Evolutionary conservation across 2,113 vertebrate genomes (phyloP).

Genomic region (Orycteropus afer): DNA sequence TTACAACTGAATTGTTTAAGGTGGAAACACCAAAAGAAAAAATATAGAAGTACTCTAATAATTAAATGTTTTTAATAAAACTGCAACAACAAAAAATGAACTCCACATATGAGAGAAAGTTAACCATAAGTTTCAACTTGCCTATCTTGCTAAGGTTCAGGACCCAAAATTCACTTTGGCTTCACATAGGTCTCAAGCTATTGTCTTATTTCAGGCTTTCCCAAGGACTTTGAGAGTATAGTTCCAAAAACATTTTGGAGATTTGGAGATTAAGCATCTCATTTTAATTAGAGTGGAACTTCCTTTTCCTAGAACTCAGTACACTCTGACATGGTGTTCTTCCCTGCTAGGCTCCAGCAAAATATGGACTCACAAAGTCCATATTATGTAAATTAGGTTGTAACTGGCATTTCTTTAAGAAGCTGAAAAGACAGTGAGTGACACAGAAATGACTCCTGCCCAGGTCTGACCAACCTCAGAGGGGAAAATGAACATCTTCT

Average conservation of each 20-base stretch:
- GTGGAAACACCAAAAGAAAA: conserved; percentile 3
- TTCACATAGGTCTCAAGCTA: not conserved
- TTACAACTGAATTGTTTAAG: conserved; percentile 42
- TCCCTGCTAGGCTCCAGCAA: not conserved
- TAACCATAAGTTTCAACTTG: not conserved
- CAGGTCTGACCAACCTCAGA: not conserved
- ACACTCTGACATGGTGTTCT: not conserved
- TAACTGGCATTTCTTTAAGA: conserved; percentile 9
- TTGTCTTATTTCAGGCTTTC: not conserved
- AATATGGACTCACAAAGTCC: not conserved
- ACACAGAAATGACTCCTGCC: not conserved
- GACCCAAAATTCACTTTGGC: not conserved
- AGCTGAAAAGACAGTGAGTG: not conserved
- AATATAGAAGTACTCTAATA: not conserved
- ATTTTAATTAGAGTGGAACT: conserved; percentile 16
- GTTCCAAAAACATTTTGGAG: conserved; percentile 2
- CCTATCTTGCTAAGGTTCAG: not conserved
- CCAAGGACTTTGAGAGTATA: not conserved
- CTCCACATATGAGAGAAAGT: not conserved
- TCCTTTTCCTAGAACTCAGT: conserved; percentile 27
- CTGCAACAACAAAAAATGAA: not conserved
- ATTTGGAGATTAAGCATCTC: conserved; percentile 19
- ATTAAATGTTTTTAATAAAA: conserved; percentile 4
- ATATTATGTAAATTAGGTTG: not conserved
- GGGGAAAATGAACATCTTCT: not conserved